These are phyloP conservation scores for Hemibagrus guttatus DNA, from an alignment of 2,797 vertebrate species.

Conservation along the genomic window DNA sequence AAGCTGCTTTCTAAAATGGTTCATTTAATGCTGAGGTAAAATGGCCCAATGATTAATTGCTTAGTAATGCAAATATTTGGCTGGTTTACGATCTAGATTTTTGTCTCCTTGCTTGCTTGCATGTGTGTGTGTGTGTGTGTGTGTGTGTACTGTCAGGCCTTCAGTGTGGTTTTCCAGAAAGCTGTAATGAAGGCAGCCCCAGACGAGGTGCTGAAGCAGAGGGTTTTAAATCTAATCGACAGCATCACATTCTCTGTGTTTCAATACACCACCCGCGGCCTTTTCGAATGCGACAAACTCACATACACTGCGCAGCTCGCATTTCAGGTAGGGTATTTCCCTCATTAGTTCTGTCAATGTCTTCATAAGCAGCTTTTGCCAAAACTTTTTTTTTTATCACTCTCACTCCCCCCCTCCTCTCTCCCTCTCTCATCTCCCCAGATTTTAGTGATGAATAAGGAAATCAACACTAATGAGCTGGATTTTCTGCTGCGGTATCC, in stretches of 20 bases:
- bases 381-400: neutral
- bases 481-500: constrained; percentile 92
- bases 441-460: constrained; percentile 88
- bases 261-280: constrained; percentile 90
- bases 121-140: constrained; percentile 32
- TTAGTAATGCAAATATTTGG: constrained; percentile 20
- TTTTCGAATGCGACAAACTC: constrained; percentile 91
- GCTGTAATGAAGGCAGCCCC: constrained; percentile 82
- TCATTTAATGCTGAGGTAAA: constrained; percentile 41
- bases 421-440: constrained; percentile 51
- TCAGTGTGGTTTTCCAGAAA: constrained; percentile 89
- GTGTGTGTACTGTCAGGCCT: constrained; percentile 76
- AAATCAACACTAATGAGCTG: constrained; percentile 81
- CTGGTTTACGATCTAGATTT: constrained; percentile 19
- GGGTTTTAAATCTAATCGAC: constrained; percentile 85
- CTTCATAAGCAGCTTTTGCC: neutral
- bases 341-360: neutral
- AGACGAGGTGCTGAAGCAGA: constrained; percentile 74
- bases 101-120: constrained; percentile 11
- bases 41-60: neutral
- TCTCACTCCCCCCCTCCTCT: neutral
- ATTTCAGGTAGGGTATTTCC: constrained; percentile 79
- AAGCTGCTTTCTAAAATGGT: constrained; percentile 37
- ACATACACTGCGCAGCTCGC: constrained; percentile 81
- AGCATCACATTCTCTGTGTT: constrained; percentile 91